Base-by-base conservation (phyloP, 2,113 vertebrate species). In the Hypocryptadius cinnamomeus region DNA sequence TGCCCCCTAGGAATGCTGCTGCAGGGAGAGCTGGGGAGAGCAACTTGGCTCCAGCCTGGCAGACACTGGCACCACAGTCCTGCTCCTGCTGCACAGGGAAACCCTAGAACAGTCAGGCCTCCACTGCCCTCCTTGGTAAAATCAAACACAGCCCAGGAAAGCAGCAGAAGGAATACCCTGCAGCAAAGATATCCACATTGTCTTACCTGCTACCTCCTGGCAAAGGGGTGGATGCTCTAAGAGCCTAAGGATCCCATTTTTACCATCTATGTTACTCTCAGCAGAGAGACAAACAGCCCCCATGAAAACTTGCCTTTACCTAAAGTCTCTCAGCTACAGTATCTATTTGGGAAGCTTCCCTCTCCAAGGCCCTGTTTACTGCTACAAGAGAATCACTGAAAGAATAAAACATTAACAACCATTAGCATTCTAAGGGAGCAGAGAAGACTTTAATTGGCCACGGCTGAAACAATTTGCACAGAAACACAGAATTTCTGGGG, bases 371-470 rank as follows among this genome's bases (percentile, higher is more conserved):
- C 35, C 27, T 53, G 8, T 28, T 85, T 21, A 42, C 13, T 42
- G 33, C 35, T 37, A 54, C 25, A 59, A 70, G 17, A 83, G 8
- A 25, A 84, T 70, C 9, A 63, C 27, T 47, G 39, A 53, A 76
- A 23, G 15, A 79, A 39, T 22, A 86, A 73, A 73, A 47, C 5
- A 47, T 37, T 39, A 85, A 31, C 23, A 89, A 37, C 20, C 42
- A 31, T 13, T 27, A 73, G 13, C 1, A 0, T 19, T 85, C 23
- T 35, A 21, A 60, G 19, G 44, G 39, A 85, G 51, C 30, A 72
- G 44, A 5, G 16, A 47, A 66, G 24, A 21, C 18, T 60, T 77
- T 39, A 54, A 42, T 0, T 42, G 7, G 19, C n/a, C 1, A 1
- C 1, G 2, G 21, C 12, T 51, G 6, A 25, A 40, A 44, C 21